Evolutionary conservation across 2,113 vertebrate species (phyloP).

Genomic region (Formicarius rufipectus): DNA sequence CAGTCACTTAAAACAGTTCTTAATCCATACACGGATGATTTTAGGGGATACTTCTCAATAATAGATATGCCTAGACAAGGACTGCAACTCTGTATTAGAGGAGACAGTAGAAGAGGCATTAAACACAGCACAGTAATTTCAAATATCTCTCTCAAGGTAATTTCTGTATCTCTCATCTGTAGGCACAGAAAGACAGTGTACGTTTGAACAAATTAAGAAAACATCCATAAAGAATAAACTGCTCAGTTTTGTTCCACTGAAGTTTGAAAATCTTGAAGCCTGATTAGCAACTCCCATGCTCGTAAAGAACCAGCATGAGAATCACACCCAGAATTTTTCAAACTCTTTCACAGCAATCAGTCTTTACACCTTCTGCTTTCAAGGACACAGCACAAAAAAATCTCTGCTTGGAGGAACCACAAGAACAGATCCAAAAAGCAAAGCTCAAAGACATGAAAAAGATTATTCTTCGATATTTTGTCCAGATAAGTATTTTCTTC

Average conservation of each 20-base stretch:
- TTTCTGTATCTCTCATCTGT: background rate
- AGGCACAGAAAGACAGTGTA: accelerated
- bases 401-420: background rate
- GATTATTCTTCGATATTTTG: background rate
- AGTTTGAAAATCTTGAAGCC: background rate
- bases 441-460: background rate
- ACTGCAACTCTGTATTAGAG: background rate
- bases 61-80: background rate
- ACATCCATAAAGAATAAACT: background rate
- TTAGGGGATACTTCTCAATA: background rate
- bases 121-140: background rate
- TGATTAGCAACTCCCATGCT: background rate
- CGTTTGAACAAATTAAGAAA: background rate
- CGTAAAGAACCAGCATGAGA: background rate
- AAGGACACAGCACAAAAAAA: background rate
- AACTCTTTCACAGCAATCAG: background rate
- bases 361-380: constrained; percentile 18
- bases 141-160: background rate
- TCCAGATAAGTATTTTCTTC: background rate
- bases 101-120: background rate
- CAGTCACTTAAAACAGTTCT: background rate
- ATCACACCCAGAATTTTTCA: background rate
- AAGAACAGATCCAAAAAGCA: background rate
- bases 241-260: background rate
- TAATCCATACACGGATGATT: background rate